phyloP scores from a whole-genome alignment of 2,113 vertebrate species.

The Tenrec ecaudatus region DNA sequence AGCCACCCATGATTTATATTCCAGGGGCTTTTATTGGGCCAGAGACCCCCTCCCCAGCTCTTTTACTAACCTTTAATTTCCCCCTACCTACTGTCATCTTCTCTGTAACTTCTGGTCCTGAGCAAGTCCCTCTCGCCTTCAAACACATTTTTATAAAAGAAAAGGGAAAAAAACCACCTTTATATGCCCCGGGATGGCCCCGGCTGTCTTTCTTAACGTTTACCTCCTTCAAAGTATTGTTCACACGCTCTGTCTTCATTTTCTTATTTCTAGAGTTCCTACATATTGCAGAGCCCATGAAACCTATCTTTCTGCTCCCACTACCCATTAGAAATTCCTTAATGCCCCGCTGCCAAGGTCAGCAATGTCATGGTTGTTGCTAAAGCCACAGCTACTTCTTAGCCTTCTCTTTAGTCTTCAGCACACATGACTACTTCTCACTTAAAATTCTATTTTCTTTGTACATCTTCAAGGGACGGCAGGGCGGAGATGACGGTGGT shows the following conservation, averaged over 20 bases:
- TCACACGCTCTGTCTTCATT: not conserved
- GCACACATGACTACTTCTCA: too few relatives aligned
- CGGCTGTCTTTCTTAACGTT: not conserved
- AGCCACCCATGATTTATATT: not conserved
- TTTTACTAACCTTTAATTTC: not conserved
- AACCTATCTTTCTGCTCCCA: not conserved
- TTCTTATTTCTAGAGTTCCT: not conserved
- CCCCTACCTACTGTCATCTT: fast-evolving
- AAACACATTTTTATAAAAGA: not conserved
- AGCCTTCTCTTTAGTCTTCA: fast-evolving
- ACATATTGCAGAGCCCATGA: not conserved
- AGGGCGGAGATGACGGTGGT: not conserved
- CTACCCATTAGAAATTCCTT: not conserved
- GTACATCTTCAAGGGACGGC: too few relatives aligned
- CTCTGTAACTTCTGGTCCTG: not conserved
- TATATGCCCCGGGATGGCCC: not conserved
- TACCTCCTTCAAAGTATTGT: not conserved
- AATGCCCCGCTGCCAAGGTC: too few relatives aligned
- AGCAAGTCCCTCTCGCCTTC: not conserved
- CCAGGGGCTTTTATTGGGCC: too few relatives aligned
- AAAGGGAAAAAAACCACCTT: not conserved
- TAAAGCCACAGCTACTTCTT: not conserved
- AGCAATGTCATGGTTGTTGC: not conserved
- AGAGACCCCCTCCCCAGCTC: too few relatives aligned
- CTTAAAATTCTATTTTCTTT: not conserved